Conservation (phyloP, 2,113 vertebrate species). For the Leptocoma aspasia region DNA sequence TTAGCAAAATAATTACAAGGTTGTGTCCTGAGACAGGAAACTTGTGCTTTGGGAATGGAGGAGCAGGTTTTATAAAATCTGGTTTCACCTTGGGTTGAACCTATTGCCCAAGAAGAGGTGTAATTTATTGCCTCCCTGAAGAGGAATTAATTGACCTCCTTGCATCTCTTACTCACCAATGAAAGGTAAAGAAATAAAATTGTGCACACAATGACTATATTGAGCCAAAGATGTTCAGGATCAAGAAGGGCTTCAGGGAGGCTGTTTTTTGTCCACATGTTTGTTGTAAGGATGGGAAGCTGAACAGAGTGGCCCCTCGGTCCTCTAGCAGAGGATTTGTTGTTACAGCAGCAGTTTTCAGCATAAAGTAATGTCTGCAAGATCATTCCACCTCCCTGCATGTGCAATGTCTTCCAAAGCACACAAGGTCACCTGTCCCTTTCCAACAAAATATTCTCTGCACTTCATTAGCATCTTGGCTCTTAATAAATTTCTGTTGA, state of each 20-base stretch:
- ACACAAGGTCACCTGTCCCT: neutral
- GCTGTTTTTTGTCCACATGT: fast-evolving
- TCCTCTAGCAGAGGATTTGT: neutral
- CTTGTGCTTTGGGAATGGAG: neutral
- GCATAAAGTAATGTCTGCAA: neutral
- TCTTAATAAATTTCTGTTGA: neutral
- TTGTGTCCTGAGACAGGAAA: neutral
- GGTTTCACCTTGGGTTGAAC: neutral
- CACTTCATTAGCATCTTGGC: neutral
- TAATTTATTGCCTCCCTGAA: neutral
- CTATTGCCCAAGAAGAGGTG: neutral
- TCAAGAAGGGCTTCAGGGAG: neutral
- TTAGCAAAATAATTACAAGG: neutral
- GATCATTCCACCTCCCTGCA: neutral
- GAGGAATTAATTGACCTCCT: neutral
- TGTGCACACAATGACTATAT: neutral
- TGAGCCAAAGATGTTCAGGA: neutral
- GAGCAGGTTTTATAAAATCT: neutral
- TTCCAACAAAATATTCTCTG: neutral
- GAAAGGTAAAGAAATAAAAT: neutral
- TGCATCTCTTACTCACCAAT: neutral
- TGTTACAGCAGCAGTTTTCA: neutral
- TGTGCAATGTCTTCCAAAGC: neutral
- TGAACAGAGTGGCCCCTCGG: neutral
- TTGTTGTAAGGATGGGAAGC: neutral